Evolutionary conservation across 2,888 invertebrate genomes (phyloP).

Genomic region (Rhodophaea formosa): DNA sequence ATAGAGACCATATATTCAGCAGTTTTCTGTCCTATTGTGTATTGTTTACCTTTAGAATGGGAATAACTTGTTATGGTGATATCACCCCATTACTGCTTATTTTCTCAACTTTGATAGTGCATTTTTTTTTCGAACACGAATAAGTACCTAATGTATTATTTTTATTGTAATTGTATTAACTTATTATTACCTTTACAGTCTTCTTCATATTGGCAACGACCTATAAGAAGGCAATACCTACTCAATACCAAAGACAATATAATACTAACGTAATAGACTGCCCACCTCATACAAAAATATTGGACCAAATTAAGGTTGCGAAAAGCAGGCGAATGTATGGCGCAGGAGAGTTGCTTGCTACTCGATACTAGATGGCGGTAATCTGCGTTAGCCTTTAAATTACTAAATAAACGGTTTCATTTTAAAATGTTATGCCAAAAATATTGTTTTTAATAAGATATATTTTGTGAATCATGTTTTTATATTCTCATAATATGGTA

Average conservation of each 20-base stretch:
- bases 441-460: no score
- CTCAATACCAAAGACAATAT: not conserved
- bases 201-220: not conserved
- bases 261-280: no score
- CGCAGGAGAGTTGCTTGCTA: no score
- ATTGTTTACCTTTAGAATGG: constrained; percentile 8
- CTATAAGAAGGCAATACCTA: not conserved
- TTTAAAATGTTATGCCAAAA: no score
- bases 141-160: not conserved
- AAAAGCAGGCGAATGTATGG: no score
- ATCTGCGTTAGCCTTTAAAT: no score
- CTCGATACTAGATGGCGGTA: no score
- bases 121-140: not conserved
- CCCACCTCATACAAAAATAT: no score
- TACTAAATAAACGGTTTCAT: no score
- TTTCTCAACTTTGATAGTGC: not conserved
- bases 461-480: no score
- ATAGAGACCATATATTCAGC: not conserved
- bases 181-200: not conserved
- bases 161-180: not conserved
- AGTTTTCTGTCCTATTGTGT: not conserved
- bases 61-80: constrained; percentile 3
- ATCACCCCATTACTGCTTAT: not conserved
- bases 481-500: no score
- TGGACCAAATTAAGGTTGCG: no score